These are phyloP conservation scores for Acanthurus lineatus DNA, from an alignment of 2,797 vertebrate species.

Conservation along the genomic window DNA sequence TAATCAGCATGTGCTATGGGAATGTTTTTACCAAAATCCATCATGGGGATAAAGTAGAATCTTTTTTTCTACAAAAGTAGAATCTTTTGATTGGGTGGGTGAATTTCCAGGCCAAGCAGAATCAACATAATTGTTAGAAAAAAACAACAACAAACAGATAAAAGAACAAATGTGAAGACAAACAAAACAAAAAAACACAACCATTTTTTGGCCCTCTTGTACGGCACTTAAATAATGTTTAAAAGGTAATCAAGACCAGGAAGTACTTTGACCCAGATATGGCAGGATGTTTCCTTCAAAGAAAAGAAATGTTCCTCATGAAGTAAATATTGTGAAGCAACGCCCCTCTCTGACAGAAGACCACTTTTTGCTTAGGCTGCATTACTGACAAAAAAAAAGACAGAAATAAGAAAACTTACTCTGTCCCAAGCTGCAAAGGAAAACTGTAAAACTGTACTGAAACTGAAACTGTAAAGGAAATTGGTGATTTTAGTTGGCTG, in stretches of 20 bases:
- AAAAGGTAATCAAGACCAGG: not conserved
- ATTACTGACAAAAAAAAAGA: not conserved
- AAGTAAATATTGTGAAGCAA: slow-evolving; percentile 11
- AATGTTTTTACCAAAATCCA: not conserved
- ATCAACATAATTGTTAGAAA: not conserved
- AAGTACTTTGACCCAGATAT: slow-evolving; percentile 20
- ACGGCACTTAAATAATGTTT: slow-evolving; percentile 14
- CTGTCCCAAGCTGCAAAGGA: not conserved
- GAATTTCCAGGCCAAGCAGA: not conserved
- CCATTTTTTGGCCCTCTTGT: not conserved
- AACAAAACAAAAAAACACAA: not conserved
- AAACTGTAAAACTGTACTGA: too few species aligned
- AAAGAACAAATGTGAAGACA: not conserved
- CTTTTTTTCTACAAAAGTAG: too few species aligned
- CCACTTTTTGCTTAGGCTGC: slow-evolving; percentile 13
- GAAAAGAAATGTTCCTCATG: slow-evolving; percentile 13
- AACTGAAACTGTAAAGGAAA: not conserved
- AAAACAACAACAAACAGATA: not conserved
- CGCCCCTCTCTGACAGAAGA: slow-evolving; percentile 3
- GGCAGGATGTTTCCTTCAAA: slow-evolving; percentile 27
- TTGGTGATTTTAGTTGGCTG: not conserved
- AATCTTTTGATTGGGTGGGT: too few species aligned
- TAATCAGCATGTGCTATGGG: not conserved
- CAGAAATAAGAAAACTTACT: not conserved
- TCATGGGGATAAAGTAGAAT: not conserved